These are phyloP conservation scores for Pelodytes ibericus DNA, from an alignment of 2,797 vertebrate species.

Conservation along the genomic window DNA sequence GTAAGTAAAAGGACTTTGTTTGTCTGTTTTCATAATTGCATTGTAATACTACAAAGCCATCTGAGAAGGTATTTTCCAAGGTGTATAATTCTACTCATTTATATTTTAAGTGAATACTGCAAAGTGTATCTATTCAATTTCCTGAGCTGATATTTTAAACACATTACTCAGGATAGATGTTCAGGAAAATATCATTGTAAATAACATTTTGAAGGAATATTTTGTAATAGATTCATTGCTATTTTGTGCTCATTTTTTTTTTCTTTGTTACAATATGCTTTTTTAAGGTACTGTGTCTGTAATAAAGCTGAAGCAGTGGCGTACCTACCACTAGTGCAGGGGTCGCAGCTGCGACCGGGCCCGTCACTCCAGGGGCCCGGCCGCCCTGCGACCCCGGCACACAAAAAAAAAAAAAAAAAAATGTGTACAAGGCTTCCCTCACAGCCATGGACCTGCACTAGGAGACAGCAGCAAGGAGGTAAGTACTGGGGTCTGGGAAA, in stretches of 20 bases:
- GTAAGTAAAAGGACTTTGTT: slow-evolving; percentile 1
- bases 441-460: no score
- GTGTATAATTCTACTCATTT: slow-evolving; percentile 49
- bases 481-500: no score
- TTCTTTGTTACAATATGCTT: no score
- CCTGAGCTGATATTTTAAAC: slow-evolving; percentile 42
- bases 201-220: slow-evolving; percentile 47
- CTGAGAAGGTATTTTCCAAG: slow-evolving; percentile 24
- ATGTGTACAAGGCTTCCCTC: no score
- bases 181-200: slow-evolving; percentile 38
- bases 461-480: no score
- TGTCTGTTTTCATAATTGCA: slow-evolving; percentile 41
- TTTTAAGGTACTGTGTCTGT: no score
- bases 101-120: slow-evolving; percentile 41
- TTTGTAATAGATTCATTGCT: slow-evolving; percentile 34
- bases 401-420: no score
- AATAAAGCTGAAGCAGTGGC: no score
- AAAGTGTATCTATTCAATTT: slow-evolving; percentile 33
- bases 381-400: no score
- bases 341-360: no score
- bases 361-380: no score
- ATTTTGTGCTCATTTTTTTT: slow-evolving; percentile 33
- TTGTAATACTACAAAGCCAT: slow-evolving; percentile 14
- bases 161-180: slow-evolving; percentile 48
- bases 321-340: no score